Conservation (phyloP, 1,140 invertebrate genomes). For the Spodoptera litura region DNA sequence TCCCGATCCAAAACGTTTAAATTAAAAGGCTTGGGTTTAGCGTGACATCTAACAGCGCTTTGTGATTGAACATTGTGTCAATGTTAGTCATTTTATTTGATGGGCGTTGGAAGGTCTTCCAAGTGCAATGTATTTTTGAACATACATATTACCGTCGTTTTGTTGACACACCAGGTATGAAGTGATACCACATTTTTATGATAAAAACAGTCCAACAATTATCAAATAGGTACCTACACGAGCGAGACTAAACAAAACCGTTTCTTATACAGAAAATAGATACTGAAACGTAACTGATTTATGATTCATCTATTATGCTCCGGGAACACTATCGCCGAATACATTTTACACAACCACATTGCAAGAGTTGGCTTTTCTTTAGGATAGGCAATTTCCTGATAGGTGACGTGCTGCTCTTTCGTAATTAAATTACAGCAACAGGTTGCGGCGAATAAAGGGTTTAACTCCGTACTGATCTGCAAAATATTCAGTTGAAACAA, state of each 20-base stretch:
- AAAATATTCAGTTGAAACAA: conserved; percentile 58
- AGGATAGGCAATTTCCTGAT: not conserved
- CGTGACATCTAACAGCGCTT: too few species aligned
- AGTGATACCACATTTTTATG: not conserved
- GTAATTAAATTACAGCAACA: conserved; percentile 9
- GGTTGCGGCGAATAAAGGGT: not conserved
- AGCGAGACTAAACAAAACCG: conserved; percentile 40
- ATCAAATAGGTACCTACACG: not conserved
- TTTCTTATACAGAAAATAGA: conserved; percentile 29
- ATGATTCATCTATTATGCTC: conserved; percentile 31
- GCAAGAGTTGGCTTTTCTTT: not conserved
- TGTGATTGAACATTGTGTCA: too few species aligned
- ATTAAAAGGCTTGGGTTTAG: too few species aligned
- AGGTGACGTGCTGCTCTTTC: not conserved
- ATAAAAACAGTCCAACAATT: conserved; percentile 22
- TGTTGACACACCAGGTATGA: too few species aligned
- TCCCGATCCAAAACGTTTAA: too few species aligned
- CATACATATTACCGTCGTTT: too few species aligned
- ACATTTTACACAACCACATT: not conserved
- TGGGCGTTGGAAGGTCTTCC: too few species aligned
- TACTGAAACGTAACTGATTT: not conserved
- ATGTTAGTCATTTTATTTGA: too few species aligned
- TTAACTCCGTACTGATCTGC: not conserved
- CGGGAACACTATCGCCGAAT: not conserved
- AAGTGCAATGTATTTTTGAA: too few species aligned